Evolutionary conservation across 2,113 vertebrate genomes (phyloP).

Genomic region (Anthoscopus minutus): DNA sequence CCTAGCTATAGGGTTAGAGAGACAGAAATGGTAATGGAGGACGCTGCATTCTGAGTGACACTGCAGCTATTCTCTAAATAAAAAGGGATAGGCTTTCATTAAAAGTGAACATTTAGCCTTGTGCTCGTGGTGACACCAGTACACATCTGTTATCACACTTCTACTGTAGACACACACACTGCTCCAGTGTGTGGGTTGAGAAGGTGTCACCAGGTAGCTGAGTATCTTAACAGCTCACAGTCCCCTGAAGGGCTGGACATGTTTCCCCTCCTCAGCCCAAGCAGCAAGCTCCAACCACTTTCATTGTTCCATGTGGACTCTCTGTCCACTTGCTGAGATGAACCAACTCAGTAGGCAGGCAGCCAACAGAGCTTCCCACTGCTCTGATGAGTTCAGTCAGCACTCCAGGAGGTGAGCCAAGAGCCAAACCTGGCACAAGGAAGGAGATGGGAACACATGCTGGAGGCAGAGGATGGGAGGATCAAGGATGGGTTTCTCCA

Average conservation of each 20-base stretch:
- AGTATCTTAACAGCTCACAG: neutral
- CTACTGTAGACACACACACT: neutral
- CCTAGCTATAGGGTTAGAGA: neutral
- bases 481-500: neutral
- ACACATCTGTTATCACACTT: neutral
- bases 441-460: neutral
- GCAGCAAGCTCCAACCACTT: neutral
- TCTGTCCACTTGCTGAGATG: neutral
- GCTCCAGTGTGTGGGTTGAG: neutral
- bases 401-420: neutral
- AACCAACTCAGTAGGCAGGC: neutral
- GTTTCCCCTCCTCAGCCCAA: neutral
- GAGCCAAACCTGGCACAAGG: neutral
- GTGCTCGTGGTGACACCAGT: neutral
- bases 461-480: neutral
- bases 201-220: neutral
- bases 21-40: neutral
- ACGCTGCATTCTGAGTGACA: neutral
- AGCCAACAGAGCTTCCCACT: neutral
- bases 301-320: neutral
- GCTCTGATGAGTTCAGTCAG: neutral
- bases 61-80: neutral
- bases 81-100: rapidly evolving
- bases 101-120: neutral
- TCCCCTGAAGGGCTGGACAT: neutral